Base-by-base conservation (phyloP, 2,888 invertebrate genomes). In the Hydropsyche betteni region DNA sequence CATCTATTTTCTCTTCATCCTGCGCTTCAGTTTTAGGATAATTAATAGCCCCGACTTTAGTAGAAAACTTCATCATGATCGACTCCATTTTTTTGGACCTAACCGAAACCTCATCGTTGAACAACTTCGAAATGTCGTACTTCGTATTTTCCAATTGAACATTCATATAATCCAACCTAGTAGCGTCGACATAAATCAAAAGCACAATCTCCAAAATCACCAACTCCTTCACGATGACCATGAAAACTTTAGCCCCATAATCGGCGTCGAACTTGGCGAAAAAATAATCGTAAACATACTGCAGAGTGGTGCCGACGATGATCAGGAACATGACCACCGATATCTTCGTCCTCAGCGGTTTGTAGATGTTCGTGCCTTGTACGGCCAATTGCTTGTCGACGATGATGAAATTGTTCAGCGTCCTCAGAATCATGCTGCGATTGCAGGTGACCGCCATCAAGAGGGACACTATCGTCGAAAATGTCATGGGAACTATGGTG, bases 361-460 rank as follows among this genome's bases (percentile, higher is more conserved):
- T 77, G 69, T 79, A 78, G 8, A 77, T 73, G 33, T 71, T 69
- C 3, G 71, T 72, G 4, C 16, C 64, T 16, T 77, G 58, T 8
- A 79, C 75, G 34, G 68, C 58, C 7, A 79, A 69, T 53, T 79
- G 77, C 34, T 68, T 75, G 38, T 79, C 79, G 4, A 79, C 61
- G 4, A 79, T 75, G 68, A 74, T 76, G 53, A 74, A 76, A 24
- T 79, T 79, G 24, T 79, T 79, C 12, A 79, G 53, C 10, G 74
- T 68, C 36, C 79, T 75, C n/a, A 76, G 24, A 8, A 79, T 79
- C 77, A 79, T 77, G 6, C 64, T 69, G 36, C 76, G 74, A 50
- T 77, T 76, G 38, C 77, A 76, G 4, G 79, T 79, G 7, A 76
- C 76, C 14, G 79, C 76, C 58, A 79, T 75, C 6, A 76, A 58